phyloP scores from a whole-genome alignment of 92 coral and sea anemone species.

The Anthopleura xanthogrammica region DNA sequence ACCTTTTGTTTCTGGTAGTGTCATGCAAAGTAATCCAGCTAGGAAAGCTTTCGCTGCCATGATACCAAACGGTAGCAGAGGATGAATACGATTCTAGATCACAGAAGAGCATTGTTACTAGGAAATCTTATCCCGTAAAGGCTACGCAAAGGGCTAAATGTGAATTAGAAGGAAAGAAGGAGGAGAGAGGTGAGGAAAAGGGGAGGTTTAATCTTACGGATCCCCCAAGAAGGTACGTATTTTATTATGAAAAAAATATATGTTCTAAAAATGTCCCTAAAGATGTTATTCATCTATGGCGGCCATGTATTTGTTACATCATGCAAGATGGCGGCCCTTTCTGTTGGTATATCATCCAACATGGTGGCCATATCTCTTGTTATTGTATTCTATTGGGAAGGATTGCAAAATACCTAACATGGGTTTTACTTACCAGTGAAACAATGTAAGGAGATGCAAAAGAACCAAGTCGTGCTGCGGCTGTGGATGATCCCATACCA shows the following conservation, averaged over 20 bases:
- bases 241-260: too few relatives aligned
- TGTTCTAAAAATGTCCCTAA: too few relatives aligned
- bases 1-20: constrained; percentile 71
- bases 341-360: too few relatives aligned
- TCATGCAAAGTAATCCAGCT: constrained; percentile 72
- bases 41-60: constrained; percentile 65
- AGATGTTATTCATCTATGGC: too few relatives aligned
- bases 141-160: too few relatives aligned
- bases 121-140: background rate
- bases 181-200: too few relatives aligned
- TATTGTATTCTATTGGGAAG: background rate
- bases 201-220: too few relatives aligned
- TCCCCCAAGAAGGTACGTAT: too few relatives aligned
- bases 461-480: constrained; percentile 72
- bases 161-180: too few relatives aligned
- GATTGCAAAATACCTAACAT: background rate
- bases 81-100: constrained; percentile 67
- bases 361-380: background rate
- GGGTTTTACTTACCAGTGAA: constrained; percentile 47
- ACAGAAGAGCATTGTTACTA: background rate
- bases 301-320: too few relatives aligned
- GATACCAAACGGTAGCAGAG: constrained; percentile 78
- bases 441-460: constrained; percentile 71
- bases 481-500: constrained; percentile 72
- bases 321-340: too few relatives aligned